Conservation (phyloP, 2,113 vertebrate genomes). For the Choloepus hoffmanni region DNA sequence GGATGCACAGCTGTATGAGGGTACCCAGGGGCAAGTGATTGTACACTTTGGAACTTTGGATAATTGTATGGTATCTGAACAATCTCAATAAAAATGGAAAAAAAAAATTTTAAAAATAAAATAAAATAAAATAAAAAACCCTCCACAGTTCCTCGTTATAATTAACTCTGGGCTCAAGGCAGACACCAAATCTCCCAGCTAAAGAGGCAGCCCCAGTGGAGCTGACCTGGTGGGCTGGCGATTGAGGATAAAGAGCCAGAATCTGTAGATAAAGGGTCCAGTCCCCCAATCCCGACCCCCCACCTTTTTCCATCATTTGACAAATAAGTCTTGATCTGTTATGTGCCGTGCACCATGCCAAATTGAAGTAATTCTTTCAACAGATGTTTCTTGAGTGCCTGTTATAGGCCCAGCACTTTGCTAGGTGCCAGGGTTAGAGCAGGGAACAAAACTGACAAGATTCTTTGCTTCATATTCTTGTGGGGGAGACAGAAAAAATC, state of each 20-base stretch:
- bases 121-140: too few relatives aligned
- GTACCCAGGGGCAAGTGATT: too few relatives aligned
- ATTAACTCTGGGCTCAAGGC: constrained; percentile 35
- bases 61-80: too few relatives aligned
- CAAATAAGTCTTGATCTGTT: background rate
- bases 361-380: background rate
- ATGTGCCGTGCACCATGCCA: background rate
- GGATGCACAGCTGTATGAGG: too few relatives aligned
- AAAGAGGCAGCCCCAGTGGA: background rate
- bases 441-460: background rate
- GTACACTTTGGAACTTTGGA: too few relatives aligned
- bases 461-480: background rate
- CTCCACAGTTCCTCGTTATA: constrained; percentile 26
- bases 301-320: background rate
- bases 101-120: too few relatives aligned
- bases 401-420: background rate
- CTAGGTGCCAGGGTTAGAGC: background rate
- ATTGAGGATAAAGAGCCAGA: background rate
- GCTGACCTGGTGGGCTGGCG: background rate
- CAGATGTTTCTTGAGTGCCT: background rate
- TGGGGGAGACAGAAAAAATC: background rate
- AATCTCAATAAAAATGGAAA: too few relatives aligned
- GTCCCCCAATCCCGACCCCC: fast-evolving
- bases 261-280: background rate
- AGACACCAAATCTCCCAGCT: constrained; percentile 24